phyloP scores from a whole-genome alignment of 2,797 vertebrate genomes.

The Sebastes elongatus region DNA sequence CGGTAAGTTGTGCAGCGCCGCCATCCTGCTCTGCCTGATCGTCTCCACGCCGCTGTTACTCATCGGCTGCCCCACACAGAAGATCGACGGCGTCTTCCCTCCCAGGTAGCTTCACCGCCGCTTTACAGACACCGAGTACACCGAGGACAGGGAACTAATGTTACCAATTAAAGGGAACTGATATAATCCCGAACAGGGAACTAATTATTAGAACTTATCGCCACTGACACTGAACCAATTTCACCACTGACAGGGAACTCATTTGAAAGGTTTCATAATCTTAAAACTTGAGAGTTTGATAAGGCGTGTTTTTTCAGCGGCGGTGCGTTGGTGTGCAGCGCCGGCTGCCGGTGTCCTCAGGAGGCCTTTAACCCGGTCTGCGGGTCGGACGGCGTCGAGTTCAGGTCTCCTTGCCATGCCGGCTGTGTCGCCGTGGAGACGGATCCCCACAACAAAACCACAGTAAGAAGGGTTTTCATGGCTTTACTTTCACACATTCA shows the following conservation, averaged over 20 bases:
- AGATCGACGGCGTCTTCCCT: slow-evolving; percentile 71
- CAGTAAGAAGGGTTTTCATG: slow-evolving; percentile 16
- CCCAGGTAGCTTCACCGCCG: slow-evolving; percentile 14
- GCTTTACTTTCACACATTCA: background rate
- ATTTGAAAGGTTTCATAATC: background rate
- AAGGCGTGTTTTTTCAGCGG: background rate
- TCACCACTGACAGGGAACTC: background rate
- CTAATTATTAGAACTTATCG: background rate
- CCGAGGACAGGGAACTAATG: background rate
- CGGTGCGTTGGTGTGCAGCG: slow-evolving; percentile 51
- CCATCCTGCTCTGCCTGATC: slow-evolving; percentile 79
- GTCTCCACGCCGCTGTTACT: slow-evolving; percentile 85
- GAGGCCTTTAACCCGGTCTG: slow-evolving; percentile 90
- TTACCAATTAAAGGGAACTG: background rate
- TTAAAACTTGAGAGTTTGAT: background rate
- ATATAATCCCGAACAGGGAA: background rate
- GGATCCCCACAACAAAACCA: background rate
- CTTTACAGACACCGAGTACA: background rate
- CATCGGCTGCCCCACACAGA: slow-evolving; percentile 89
- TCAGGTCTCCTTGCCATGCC: slow-evolving; percentile 89
- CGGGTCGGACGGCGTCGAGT: slow-evolving; percentile 83
- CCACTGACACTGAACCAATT: background rate
- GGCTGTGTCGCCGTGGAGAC: slow-evolving; percentile 76
- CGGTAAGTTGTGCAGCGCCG: slow-evolving; percentile 77
- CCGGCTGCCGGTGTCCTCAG: slow-evolving; percentile 77